Evolutionary conservation across 2,113 vertebrate species (phyloP), one percentile per base, ranked within the genome.

Genomic region (Hippocampus guttulatus): DNA sequence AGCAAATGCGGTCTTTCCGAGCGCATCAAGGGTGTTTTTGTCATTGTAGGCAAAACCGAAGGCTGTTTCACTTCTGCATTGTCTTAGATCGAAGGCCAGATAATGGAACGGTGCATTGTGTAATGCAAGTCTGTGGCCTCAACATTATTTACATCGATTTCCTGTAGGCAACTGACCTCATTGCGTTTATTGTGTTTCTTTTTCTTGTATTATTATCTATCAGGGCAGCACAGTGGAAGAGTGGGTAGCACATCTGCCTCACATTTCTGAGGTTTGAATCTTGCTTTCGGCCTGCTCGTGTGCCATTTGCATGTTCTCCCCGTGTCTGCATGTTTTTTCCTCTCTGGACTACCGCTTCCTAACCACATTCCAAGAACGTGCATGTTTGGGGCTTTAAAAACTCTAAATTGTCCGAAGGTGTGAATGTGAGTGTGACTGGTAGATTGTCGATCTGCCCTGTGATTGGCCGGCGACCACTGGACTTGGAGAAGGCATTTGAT

Each of bases 21-120:
- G 40, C 66, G 51, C 63, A 40, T 55, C 20, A 43, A 64, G 20
- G 41, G 45, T 70, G 67, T 60, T 68, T n/a, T 52, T 68, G n/a
- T 38, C 73, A 71, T 51, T 78, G 61, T 40, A 64, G 8, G 49
- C 52, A 43, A 58, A 74, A 69, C 9, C 40, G n/a, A 64, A 6
- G 25, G 27, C 21, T 67, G 65, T 78, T 76, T 78, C 73, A 78
- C 65, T 76, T 81, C 81, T 76, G 51, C 52, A 69, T 69, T 52
- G 64, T 67, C 69, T 70, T 38, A 20, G 70, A 73, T 40, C 54
- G 33, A 47, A 45, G 45, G 20, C 40, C 63, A 68, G 67, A 21
- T 69, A 18, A 15, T 51, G 23, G 54, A 27, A 78, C 63, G 73
- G 69, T 40, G 49, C 30, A 30, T 30, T 4, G 25, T 64, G 62